Conservation (phyloP, 2,888 invertebrate species). For the Bimastos eiseni region DNA sequence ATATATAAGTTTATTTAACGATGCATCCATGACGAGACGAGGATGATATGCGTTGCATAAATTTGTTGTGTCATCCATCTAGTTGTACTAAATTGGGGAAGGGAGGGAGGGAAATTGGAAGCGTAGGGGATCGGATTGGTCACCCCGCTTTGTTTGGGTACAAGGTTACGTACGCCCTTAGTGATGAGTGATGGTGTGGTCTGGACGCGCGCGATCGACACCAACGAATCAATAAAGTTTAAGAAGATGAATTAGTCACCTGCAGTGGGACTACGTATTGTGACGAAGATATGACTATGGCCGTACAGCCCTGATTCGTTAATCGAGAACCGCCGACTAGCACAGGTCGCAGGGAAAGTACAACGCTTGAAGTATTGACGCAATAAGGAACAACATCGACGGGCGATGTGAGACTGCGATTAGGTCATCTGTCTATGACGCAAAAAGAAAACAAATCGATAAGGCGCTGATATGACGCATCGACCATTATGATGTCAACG, state of each 20-base stretch:
- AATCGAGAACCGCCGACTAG: background rate
- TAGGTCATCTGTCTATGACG: background rate
- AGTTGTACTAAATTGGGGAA: too few species aligned
- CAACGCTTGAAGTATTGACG: background rate
- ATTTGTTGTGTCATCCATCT: too few species aligned
- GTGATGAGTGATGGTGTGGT: too few species aligned
- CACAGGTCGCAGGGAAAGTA: background rate
- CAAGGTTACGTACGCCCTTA: too few species aligned
- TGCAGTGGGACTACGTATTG: background rate
- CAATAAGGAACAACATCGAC: conserved; percentile 1
- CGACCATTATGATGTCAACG: background rate
- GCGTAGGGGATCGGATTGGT: too few species aligned
- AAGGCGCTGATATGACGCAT: background rate
- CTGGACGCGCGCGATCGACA: too few species aligned
- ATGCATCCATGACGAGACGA: too few species aligned
- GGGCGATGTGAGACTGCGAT: background rate
- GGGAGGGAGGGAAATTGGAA: too few species aligned
- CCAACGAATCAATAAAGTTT: background rate
- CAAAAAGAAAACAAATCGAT: background rate
- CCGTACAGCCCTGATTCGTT: background rate
- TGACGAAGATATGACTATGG: background rate
- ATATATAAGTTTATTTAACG: too few species aligned
- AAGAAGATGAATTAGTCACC: background rate
- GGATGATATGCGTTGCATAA: too few species aligned
- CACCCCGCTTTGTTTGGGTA: too few species aligned